These are phyloP conservation scores for Hydrophis major DNA, from an alignment of 2,797 vertebrate species.

Conservation along the genomic window DNA sequence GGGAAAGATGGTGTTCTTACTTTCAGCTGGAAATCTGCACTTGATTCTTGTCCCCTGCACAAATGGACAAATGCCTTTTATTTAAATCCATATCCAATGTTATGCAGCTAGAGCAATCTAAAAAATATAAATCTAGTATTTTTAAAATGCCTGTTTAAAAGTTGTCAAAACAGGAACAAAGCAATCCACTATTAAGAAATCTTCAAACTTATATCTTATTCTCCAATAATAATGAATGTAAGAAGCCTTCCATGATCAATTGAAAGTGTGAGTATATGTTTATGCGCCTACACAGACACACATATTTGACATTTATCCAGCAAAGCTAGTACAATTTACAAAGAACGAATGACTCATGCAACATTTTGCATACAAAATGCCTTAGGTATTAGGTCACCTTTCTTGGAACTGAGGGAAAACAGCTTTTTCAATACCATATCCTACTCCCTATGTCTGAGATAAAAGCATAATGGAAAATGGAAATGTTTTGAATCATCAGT, in stretches of 20 bases:
- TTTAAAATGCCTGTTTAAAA: not conserved
- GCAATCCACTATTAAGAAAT: not conserved
- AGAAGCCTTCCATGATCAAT: not conserved
- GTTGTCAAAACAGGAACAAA: not conserved
- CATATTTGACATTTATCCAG: not conserved
- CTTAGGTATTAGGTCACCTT: slow-evolving; percentile 1
- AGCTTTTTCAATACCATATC: not conserved
- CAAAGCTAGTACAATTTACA: not conserved
- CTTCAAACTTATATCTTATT: not conserved
- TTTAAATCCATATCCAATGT: not conserved
- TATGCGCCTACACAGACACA: not conserved
- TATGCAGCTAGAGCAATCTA: not conserved
- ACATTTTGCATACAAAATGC: not conserved
- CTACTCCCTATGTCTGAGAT: not conserved
- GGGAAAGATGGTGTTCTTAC: not conserved
- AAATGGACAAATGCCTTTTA: not conserved
- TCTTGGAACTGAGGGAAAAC: not conserved
- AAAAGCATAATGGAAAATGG: not conserved
- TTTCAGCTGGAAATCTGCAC: not conserved
- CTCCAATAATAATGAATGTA: slow-evolving; percentile 2
- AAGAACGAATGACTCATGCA: slow-evolving; percentile 3
- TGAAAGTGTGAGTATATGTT: not conserved
- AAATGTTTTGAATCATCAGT: slow-evolving; percentile 1
- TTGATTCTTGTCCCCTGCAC: not conserved
- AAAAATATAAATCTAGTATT: not conserved